These are phyloP conservation scores for Epinotia ramella DNA, from an alignment of 2,888 invertebrate genomes.

Conservation along the genomic window DNA sequence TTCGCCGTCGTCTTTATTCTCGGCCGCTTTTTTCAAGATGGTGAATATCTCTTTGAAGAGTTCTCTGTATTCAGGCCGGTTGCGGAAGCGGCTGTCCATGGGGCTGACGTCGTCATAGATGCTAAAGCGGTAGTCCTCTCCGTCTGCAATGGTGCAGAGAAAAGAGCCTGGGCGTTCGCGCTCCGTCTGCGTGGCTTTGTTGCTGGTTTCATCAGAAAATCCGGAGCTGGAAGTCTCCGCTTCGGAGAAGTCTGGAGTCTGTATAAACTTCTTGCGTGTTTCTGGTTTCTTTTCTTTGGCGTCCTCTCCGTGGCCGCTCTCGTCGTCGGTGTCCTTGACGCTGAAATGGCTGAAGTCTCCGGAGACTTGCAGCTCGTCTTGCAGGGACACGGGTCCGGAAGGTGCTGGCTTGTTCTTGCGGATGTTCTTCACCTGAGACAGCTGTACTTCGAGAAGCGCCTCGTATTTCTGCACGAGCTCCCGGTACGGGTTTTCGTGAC, in stretches of 20 bases:
- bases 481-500: constrained; percentile 89
- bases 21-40: constrained; percentile 93
- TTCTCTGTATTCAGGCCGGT: constrained; percentile 92
- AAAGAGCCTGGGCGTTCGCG: constrained; percentile 91
- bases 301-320: constrained; percentile 86
- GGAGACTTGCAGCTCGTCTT: constrained; percentile 91
- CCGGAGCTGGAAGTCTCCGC: constrained; percentile 94
- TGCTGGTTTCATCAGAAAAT: constrained; percentile 93
- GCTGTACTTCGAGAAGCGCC: constrained; percentile 91
- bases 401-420: constrained; percentile 73
- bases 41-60: constrained; percentile 94
- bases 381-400: constrained; percentile 83
- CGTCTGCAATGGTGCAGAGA: constrained; percentile 93
- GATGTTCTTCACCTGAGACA: constrained; percentile 85
- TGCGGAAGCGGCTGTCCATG: constrained; percentile 92
- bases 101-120: constrained; percentile 93
- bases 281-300: constrained; percentile 80
- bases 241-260: constrained; percentile 93
- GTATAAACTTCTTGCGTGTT: constrained; percentile 86
- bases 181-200: constrained; percentile 93
- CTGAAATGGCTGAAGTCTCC: constrained; percentile 89
- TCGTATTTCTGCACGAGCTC: constrained; percentile 94
- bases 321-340: constrained; percentile 87
- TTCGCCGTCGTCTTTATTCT: constrained; percentile 92
- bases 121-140: constrained; percentile 93